A percentile compares a stretch with the other conserved stretches of the same genome.
phyloP scores from a whole-genome alignment of 2,888 invertebrate genomes.

The Brenthis daphne region DNA sequence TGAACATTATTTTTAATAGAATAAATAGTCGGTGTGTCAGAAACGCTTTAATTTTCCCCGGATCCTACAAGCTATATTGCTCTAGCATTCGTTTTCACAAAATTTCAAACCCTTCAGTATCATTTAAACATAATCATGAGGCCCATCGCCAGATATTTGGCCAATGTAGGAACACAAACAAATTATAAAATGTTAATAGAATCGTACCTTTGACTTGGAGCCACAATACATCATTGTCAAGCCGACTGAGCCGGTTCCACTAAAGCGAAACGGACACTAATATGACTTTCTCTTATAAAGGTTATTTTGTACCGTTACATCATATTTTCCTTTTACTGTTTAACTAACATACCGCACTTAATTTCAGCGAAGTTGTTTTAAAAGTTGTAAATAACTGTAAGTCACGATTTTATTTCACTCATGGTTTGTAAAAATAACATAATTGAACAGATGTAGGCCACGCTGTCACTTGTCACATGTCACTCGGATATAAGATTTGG shows the following conservation, averaged over 20 bases:
- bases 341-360: constrained; percentile 19
- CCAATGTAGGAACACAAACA: constrained; percentile 33
- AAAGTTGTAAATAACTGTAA: constrained; percentile 30
- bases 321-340: constrained; percentile 27
- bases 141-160: constrained; percentile 12
- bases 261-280: constrained; percentile 45
- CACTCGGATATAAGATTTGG: constrained; percentile 5
- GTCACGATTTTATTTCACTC: constrained; percentile 26
- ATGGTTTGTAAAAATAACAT: constrained; percentile 31
- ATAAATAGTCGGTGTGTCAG: too few species aligned
- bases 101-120: too few species aligned
- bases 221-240: constrained; percentile 76
- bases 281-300: constrained; percentile 37
- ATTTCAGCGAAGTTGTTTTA: constrained; percentile 26
- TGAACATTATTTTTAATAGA: too few species aligned
- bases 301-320: constrained; percentile 35
- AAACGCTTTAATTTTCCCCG: too few species aligned
- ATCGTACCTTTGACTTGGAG: constrained; percentile 68
- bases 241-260: constrained; percentile 44
- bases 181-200: constrained; percentile 75
- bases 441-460: constrained; percentile 28
- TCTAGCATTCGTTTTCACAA: too few species aligned
- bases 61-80: too few species aligned
- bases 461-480: constrained; percentile 29
- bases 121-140: background rate